phyloP scores from a whole-genome alignment of 2,797 vertebrate species.

The Babyrousa celebensis region DNA sequence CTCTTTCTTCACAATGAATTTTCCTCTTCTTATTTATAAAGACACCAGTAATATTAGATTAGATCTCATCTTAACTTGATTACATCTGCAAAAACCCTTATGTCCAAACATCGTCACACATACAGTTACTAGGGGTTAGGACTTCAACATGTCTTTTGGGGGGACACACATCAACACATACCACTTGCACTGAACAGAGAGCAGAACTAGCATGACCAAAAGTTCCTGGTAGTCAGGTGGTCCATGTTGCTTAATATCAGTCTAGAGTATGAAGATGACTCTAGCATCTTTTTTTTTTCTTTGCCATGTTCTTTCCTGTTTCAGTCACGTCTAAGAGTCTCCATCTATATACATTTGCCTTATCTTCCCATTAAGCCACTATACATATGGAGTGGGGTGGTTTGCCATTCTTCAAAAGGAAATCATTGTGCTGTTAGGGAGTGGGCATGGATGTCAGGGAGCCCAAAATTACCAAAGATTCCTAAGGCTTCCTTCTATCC shows the following conservation, averaged over 20 bases:
- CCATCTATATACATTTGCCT: not conserved
- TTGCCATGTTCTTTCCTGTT: not conserved
- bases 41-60: not conserved
- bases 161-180: not conserved
- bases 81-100: not conserved
- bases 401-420: not conserved
- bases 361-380: not conserved
- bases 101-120: not conserved
- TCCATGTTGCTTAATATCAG: not conserved
- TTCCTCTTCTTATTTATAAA: not conserved
- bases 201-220: not conserved
- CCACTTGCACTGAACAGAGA: not conserved
- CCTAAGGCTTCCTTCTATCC: not conserved
- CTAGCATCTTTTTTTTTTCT: not conserved
- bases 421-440: not conserved
- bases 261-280: not conserved
- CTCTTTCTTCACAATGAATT: not conserved
- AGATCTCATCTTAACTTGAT: conserved; percentile 10
- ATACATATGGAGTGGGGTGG: not conserved
- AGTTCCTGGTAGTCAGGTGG: not conserved
- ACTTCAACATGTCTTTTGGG: not conserved
- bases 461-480: not conserved
- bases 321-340: not conserved
- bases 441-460: not conserved
- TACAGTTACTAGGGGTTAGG: not conserved